Percentiles rank a stretch among this genome's conserved stretches.
These are phyloP conservation scores for Hystrix cristata DNA, from an alignment of 2,113 vertebrate genomes.

Conservation along the genomic window DNA sequence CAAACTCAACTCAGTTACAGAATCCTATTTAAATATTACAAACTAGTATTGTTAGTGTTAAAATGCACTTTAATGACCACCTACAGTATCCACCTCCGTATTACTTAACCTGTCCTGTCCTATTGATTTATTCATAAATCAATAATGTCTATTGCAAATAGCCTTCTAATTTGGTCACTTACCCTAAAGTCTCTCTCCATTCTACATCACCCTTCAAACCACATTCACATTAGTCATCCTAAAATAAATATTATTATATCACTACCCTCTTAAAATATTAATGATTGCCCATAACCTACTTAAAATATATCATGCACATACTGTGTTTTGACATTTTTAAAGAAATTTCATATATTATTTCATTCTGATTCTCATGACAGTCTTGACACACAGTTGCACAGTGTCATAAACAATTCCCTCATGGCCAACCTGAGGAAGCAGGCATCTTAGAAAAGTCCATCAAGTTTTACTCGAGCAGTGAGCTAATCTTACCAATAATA, in stretches of 20 bases:
- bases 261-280: neutral
- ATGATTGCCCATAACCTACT: neutral
- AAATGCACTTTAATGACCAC: neutral
- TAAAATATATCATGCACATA: neutral
- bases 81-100: neutral
- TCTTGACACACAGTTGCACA: neutral
- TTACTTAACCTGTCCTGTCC: neutral
- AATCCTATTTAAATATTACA: neutral
- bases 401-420: neutral
- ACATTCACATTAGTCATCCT: neutral
- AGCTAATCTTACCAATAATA: neutral
- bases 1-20: neutral
- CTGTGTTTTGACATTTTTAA: neutral
- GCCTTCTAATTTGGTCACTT: neutral
- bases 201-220: neutral
- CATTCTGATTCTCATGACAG: conserved; percentile 5
- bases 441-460: neutral
- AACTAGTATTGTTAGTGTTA: neutral
- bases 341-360: neutral
- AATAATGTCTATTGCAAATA: neutral
- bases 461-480: neutral
- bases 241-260: conserved; percentile 32
- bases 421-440: neutral
- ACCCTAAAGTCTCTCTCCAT: neutral
- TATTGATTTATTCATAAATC: neutral